Evolutionary conservation across 2,113 vertebrate species (phyloP).

Genomic region (Pithys albifrons): DNA sequence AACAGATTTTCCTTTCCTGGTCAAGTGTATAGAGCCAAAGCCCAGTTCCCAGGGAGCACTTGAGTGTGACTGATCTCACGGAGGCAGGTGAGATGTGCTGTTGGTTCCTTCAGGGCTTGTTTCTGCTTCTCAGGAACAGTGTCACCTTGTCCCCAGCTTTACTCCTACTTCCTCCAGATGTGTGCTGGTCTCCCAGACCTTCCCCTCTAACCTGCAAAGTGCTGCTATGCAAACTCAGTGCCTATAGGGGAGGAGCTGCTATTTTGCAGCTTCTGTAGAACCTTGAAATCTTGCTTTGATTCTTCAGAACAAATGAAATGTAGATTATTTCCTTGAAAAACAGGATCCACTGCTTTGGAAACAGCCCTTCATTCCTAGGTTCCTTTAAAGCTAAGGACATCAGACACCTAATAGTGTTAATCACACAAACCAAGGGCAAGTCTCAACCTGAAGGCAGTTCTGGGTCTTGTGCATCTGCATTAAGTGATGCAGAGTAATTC

Average conservation of each 20-base stretch:
- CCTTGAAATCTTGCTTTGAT: constrained; percentile 51
- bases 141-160: not conserved
- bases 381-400: constrained; percentile 62
- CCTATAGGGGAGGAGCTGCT: constrained; percentile 22
- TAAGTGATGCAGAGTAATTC: constrained; percentile 37
- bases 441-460: constrained; percentile 44
- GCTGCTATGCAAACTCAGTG: not conserved
- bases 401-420: constrained; percentile 60
- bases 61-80: accelerated
- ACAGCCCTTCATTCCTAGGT: constrained; percentile 47
- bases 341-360: constrained; percentile 65
- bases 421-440: constrained; percentile 52
- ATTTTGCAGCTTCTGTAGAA: constrained; percentile 30
- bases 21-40: not conserved
- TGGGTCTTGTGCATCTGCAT: constrained; percentile 32
- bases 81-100: not conserved
- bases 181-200: not conserved
- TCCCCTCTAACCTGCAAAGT: not conserved
- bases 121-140: not conserved
- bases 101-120: not conserved
- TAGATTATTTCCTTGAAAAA: constrained; percentile 69
- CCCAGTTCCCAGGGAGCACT: not conserved
- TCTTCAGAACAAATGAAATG: constrained; percentile 62
- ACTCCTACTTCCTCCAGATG: not conserved
- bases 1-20: not conserved